Evolutionary conservation across 1,140 invertebrate species (phyloP), one percentile per base, ranked within the genome.

Genomic region (Conopomorpha cramerella): DNA sequence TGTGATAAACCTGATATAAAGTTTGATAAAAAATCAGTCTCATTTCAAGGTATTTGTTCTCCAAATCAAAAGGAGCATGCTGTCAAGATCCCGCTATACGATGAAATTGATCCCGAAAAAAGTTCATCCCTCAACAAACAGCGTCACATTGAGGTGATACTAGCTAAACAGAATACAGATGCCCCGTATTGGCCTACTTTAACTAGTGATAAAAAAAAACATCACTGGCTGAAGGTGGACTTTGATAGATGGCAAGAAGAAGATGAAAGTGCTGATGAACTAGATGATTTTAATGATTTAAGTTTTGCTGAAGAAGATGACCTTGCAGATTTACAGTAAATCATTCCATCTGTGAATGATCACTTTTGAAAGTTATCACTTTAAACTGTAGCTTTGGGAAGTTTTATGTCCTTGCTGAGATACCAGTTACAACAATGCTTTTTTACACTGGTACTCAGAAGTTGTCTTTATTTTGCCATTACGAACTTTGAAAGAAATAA

Each of bases 171-270:
- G 52, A 91, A 92, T 60, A 81, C 83, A 55, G 86, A 86, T 34
- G 88, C 86, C 41, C 84, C 88, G 8, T 97, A 86, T 61, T 98
- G 95, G 95, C 89, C 92, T 36, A 74, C 87, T 34, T 80, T 97
- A 32, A 88, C 92, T 16, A 91, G 92, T 73, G 91, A 93, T 46
- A 90, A 89, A 49, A 87, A 86, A 60, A 97, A 96, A 76, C 86
- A 88, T 48, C 95, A 97, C 65, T 99, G 95, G 94, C 81, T 99
- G 35, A 97, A 96, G 78, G 90, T 94, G 45, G 96, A 99, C 67
- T 99, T 98, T 64, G 90, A 93, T 51, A 94, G 95, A 74, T 98
- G 95, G 95, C 90, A 90, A 65, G 95, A 98, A 81, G 95, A 98
- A 74, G 92, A 74, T 32, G 70, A 76, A 16, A 67, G 62, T 40